Base-by-base conservation (phyloP, 2,797 vertebrate species). In the Sebastes dallii region DNA sequence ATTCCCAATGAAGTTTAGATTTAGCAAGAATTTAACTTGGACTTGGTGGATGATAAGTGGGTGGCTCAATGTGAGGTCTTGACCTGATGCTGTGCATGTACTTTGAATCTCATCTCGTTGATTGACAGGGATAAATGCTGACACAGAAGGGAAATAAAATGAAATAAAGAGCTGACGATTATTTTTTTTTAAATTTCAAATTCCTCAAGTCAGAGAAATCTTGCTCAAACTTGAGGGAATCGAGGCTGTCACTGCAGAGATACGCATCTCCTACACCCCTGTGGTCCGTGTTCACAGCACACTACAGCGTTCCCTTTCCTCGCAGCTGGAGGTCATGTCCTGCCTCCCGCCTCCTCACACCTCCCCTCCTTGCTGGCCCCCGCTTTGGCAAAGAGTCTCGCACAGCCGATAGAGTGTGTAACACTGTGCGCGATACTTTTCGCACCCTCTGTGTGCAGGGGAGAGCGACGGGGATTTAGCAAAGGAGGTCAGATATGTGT, bases 401-500 rank as follows among this genome's bases (percentile, higher is more conserved):
- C 85, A 80, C 83, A 71, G 61, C 72, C 16, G 24, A 82, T 78
- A 75, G 86, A 84, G 86, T 73, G 84, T 71, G 86, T 91, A 86
- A 92, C 80, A 42, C 78, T 24, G 84, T 30, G 83, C 34, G 67
- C 50, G 62, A 74, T 83, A 89, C 86, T 93, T 91, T 93, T 94
- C 88, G 72, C 92, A 91, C 91, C 84, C 85, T 75, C 66, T 13
- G 78, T 73, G 82, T 67, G 42, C 68, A 72, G 72, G 36, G 64
- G 75, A 42, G 75, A 75, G 75, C 79, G 39, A 32, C 0, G 74
- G 87, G 85, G 87, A 86, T 86, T 88, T 74, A 67, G 75, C 55
- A 74, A 88, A 90, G 77, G 82, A 89, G 91, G 88, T 92, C 89
- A 90, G 79, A 77, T 81, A 91, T 55, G 90, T 90, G 90, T 90